Evolutionary conservation across 2,113 vertebrate genomes (phyloP).

Genomic region (Muntiacus reevesi): DNA sequence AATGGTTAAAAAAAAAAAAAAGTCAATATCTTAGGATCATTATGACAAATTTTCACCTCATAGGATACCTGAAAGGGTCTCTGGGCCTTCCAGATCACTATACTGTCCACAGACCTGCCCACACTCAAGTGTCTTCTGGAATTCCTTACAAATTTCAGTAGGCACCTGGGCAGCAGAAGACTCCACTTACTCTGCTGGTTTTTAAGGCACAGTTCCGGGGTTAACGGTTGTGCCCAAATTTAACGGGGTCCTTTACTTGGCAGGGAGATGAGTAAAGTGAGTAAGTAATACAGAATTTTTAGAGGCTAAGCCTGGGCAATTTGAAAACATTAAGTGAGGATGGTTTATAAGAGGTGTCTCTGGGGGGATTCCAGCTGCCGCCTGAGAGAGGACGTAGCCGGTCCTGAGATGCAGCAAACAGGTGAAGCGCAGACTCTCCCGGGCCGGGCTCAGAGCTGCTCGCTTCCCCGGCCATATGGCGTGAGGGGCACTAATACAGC

Average conservation of each 20-base stretch:
- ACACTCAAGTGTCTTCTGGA: neutral
- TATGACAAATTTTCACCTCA: neutral
- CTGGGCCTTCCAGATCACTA: neutral
- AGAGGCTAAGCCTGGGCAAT: neutral
- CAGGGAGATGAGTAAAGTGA: neutral
- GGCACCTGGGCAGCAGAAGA: neutral
- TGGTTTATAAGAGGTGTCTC: neutral
- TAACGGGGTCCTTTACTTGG: neutral
- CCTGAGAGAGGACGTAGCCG: rapidly evolving
- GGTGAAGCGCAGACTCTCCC: neutral
- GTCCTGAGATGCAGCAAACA: neutral
- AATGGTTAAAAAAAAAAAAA: neutral
- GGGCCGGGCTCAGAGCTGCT: constrained; percentile 33
- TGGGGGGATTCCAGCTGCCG: neutral
- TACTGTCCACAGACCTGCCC: neutral
- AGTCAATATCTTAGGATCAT: neutral
- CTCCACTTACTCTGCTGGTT: neutral
- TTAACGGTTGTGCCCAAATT: neutral
- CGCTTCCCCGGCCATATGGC: constrained; percentile 72
- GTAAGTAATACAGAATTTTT: neutral
- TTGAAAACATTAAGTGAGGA: neutral
- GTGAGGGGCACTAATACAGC: constrained; percentile 74
- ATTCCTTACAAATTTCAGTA: neutral
- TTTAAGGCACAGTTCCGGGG: neutral
- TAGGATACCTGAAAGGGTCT: neutral